Conservation (phyloP, 2,888 invertebrate genomes). For the Trachelus iudaicus region DNA sequence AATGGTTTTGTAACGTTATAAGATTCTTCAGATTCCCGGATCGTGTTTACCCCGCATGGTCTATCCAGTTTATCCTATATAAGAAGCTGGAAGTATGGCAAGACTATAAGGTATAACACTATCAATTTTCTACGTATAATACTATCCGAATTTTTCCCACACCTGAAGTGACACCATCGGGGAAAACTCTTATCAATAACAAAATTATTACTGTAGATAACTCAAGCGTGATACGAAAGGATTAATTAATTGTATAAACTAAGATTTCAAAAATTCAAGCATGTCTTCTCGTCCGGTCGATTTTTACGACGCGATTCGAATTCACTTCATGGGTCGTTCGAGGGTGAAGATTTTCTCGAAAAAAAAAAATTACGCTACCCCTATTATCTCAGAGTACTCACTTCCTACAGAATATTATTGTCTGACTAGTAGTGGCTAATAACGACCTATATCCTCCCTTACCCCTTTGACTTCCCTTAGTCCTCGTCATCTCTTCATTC, state of each 20-base stretch:
- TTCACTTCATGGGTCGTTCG: neutral
- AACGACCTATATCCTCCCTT: conserved; percentile 30
- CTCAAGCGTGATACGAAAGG: neutral
- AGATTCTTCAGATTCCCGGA: neutral
- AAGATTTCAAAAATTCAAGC: neutral
- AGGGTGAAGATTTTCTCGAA: conserved; percentile 9
- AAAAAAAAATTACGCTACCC: conserved; percentile 14
- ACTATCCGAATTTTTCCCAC: neutral
- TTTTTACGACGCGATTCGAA: neutral
- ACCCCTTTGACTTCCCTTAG: conserved; percentile 10
- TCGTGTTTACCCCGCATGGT: neutral
- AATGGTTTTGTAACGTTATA: conserved; percentile 2
- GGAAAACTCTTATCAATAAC: neutral
- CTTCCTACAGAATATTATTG: conserved; percentile 31
- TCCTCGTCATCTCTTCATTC: conserved; percentile 24
- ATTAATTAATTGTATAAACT: neutral
- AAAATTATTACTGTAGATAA: neutral
- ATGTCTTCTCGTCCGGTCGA: neutral
- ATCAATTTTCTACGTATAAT: neutral
- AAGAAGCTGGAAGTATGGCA: neutral
- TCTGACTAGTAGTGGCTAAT: conserved; percentile 38
- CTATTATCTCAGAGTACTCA: conserved; percentile 13
- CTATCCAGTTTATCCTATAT: neutral
- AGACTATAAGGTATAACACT: neutral
- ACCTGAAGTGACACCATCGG: neutral